Evolutionary conservation across 2,797 vertebrate genomes (phyloP).

Genomic region (Dicrostonyx torquatus): DNA sequence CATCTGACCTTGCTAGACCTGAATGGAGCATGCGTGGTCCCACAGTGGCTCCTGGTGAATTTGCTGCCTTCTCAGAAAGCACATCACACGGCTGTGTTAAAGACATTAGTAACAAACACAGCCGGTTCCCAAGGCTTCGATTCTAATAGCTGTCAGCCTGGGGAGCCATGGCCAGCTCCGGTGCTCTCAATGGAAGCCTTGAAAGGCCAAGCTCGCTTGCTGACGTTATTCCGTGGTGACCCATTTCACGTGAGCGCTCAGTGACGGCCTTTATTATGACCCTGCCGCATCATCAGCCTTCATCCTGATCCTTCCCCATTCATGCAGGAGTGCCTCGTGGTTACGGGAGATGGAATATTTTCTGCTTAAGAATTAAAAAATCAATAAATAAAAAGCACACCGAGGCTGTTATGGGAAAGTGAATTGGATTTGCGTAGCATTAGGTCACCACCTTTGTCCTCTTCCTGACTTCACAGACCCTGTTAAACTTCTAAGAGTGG

Average conservation of each 20-base stretch:
- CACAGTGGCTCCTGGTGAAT: not conserved
- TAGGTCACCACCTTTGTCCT: not conserved
- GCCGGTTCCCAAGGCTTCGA: conserved; percentile 36
- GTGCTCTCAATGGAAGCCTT: not conserved
- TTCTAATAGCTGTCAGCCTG: not conserved
- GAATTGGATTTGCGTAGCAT: not conserved
- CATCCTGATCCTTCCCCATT: not conserved
- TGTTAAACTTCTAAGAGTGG: not conserved
- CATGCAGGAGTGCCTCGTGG: conserved; percentile 42
- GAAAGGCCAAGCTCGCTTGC: not conserved
- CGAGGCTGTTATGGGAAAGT: not conserved
- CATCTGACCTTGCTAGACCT: not conserved
- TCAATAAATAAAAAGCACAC: not conserved
- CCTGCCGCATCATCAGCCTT: not conserved
- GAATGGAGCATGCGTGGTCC: not conserved
- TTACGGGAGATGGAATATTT: conserved; percentile 34
- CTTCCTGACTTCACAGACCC: not conserved
- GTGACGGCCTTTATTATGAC: not conserved
- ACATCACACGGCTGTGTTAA: conserved; percentile 8
- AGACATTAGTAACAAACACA: conserved; percentile 1
- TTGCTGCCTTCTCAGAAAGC: conserved; percentile 23
- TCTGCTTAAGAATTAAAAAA: conserved; percentile 21
- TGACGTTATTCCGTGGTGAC: not conserved
- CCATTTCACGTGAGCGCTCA: too few relatives aligned
- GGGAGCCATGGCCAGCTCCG: conserved; percentile 39